Conservation (phyloP, 2,888 invertebrate species). For the Saturnia japonica region DNA sequence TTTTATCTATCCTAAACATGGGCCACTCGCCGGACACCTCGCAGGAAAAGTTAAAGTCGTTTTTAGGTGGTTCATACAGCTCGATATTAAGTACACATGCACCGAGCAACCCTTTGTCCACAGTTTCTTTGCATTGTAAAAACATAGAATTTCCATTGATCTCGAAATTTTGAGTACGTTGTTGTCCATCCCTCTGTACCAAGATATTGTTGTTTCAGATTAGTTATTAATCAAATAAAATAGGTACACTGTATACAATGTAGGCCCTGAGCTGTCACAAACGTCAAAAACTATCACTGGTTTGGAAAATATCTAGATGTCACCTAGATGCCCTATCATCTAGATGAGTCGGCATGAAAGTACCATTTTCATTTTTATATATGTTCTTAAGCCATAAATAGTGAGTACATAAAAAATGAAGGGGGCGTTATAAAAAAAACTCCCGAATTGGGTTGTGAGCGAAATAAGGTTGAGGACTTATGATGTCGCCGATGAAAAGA, state of each 20-base stretch:
- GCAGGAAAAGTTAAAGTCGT: conserved; percentile 50
- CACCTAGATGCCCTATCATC: no score
- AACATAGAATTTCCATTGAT: conserved; percentile 42
- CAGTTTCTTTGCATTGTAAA: conserved; percentile 46
- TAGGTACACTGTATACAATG: not conserved
- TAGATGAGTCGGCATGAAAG: no score
- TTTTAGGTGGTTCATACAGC: conserved; percentile 44
- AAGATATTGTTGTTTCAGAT: conserved; percentile 20
- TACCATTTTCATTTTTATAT: no score
- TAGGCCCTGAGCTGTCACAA: no score
- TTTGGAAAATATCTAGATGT: no score
- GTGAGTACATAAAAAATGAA: no score
- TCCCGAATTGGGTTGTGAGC: no score
- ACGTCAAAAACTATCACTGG: no score
- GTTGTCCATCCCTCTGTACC: conserved; percentile 40
- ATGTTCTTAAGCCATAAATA: no score
- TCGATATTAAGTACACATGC: conserved; percentile 50
- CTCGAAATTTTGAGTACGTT: conserved; percentile 34
- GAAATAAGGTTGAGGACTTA: no score
- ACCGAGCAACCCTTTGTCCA: conserved; percentile 40
- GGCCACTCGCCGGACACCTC: conserved; percentile 72
- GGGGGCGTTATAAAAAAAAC: no score
- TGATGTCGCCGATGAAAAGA: no score
- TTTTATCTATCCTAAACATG: conserved; percentile 49
- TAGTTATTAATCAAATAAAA: not conserved